Base-by-base conservation (phyloP, 2,888 invertebrate genomes). In the Dolichomitus sp. region DNA sequence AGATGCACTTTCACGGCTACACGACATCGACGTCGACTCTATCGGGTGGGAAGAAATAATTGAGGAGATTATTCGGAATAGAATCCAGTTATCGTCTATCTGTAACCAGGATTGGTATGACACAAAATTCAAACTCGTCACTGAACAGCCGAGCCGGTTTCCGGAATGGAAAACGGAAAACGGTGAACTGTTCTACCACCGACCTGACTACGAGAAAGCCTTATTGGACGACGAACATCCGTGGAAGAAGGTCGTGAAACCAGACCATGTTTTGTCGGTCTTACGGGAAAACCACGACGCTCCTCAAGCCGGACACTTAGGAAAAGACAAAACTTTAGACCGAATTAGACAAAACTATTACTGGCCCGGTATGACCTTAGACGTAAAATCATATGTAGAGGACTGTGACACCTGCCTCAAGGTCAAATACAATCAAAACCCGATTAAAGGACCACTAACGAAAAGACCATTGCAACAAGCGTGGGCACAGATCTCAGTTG, bases 391-490 rank as follows among this genome's bases (percentile, higher is more conserved):
- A 6, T 78, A 57, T 40, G 63, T 81, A 2, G 61, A 59, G n/a
- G 48, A 48, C 0, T 83, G 80, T 4, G 30, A 30, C 4, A 30
- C 4, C 4, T 30, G 30, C 4, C 3, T 4, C 30, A 30, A 45
- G 23, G 72, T 77, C 30, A 80, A 80, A 73, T 66, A 59, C n/a
- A 63, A 83, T 40, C 80, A 80, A 30, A 65, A 59, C 1, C 80
- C 80, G 0, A 9, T 63, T 1, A 76, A 50, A 54, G 73, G 77
- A 4, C 14, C n/a, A 0, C 12, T 68, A 7, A 37, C 1, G 11
- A 77, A 68, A 2, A 57, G 77, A 68, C 77, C 83, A 0, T 30
- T 77, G 19, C 30, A n/a, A 6, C 19, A 23, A 0, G 80, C 83
- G 2, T 83, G 83, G 83, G 48, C 76, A 12, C 70, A 70, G 27